Percentiles rank a stretch among this genome's conserved stretches.
phyloP scores from a whole-genome alignment of 2,888 invertebrate genomes.

The Eretmocerus hayati region DNA sequence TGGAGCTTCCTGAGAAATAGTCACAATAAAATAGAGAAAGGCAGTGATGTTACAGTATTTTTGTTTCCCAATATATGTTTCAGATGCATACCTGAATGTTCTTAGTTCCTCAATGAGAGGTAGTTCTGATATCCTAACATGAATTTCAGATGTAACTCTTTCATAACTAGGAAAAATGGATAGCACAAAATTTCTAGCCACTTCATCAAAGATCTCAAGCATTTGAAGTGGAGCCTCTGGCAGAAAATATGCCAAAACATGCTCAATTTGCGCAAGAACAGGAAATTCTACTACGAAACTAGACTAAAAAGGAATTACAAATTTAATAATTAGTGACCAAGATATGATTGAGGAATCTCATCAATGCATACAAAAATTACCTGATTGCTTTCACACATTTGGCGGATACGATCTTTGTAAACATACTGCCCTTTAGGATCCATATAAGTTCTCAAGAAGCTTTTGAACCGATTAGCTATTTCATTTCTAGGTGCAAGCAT shows the following conservation, averaged over 20 bases:
- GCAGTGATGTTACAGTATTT: too few relatives aligned
- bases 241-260: constrained; percentile 91
- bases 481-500: constrained; percentile 94
- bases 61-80: not conserved
- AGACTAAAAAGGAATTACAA: constrained; percentile 44
- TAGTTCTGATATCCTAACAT: constrained; percentile 89
- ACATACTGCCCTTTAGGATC: constrained; percentile 81
- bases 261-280: constrained; percentile 81
- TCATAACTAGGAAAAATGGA: constrained; percentile 94
- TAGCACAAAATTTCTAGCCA: constrained; percentile 86
- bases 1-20: constrained; percentile 60
- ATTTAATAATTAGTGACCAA: constrained; percentile 23
- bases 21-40: too few relatives aligned
- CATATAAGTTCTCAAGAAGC: constrained; percentile 83
- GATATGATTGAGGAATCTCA: not conserved
- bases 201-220: constrained; percentile 92
- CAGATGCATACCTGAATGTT: constrained; percentile 62
- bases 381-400: constrained; percentile 90
- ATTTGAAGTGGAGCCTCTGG: constrained; percentile 97
- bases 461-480: constrained; percentile 88
- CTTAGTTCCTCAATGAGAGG: constrained; percentile 94
- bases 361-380: constrained; percentile 31
- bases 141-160: constrained; percentile 87
- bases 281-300: constrained; percentile 92
- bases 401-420: constrained; percentile 85